These are phyloP conservation scores for Pseudomyrmex dendroicus DNA, from an alignment of 1,140 invertebrate genomes.

Conservation along the genomic window DNA sequence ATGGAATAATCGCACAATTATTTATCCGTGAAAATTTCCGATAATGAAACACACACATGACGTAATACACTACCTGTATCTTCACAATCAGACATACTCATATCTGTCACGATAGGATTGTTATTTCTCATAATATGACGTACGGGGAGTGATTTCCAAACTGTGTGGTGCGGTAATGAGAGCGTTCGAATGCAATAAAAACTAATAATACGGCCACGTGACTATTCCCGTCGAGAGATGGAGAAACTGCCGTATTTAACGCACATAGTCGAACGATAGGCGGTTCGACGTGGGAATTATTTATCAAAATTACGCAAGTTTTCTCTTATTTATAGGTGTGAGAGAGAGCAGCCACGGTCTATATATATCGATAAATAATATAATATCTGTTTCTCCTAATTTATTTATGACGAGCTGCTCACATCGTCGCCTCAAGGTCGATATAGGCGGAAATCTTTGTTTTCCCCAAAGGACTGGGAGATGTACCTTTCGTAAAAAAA, in stretches of 20 bases:
- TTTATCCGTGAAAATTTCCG: constrained; percentile 35
- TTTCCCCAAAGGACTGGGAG: no score
- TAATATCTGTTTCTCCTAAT: no score
- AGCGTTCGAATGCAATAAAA: no score
- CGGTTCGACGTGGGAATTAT: not conserved
- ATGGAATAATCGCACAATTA: constrained; percentile 27
- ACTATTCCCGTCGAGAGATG: no score
- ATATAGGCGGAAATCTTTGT: no score
- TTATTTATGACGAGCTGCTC: no score
- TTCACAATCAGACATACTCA: constrained; percentile 20
- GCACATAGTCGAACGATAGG: not conserved
- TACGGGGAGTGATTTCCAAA: no score
- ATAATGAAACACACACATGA: constrained; percentile 30
- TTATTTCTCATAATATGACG: not conserved
- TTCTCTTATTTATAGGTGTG: not conserved
- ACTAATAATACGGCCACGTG: no score
- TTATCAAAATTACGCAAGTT: not conserved
- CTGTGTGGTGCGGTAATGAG: no score
- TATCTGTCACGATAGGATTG: not conserved
- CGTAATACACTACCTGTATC: constrained; percentile 4
- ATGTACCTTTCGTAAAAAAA: no score
- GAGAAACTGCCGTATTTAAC: not conserved
- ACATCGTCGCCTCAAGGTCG: no score
- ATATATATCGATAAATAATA: no score
- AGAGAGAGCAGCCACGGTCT: not conserved